Base-by-base conservation (phyloP, 2,888 invertebrate genomes). In the Bembecia ichneumoniformis region DNA sequence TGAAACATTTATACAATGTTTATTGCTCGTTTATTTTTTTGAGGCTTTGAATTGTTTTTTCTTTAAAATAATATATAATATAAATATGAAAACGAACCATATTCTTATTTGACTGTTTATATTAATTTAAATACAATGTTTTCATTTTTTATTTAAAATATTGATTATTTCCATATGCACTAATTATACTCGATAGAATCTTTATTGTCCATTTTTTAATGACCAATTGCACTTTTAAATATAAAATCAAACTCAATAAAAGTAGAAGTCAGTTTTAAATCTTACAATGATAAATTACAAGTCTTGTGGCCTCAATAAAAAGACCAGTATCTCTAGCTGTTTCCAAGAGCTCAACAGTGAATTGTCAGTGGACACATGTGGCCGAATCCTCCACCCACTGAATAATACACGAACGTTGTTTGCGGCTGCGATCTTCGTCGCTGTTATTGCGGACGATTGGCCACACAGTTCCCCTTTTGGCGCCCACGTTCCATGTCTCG, bases 361-460 rank as follows among this genome's bases (percentile, higher is more conserved):
- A 74, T 72, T 68, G 71, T 69, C 70, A 60, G 71, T 66, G 76
- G 77, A 65, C 81, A 78, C 77, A 81, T 79, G 74, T 77, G 82
- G 58, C 65, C 66, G 57, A 55, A 64, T 59, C 60, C 63, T 55
- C 66, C 66, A 28, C 28, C 68, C 53, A 57, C 43, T 84, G 81
- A 82, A 83, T 84, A 82, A 83, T 79, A 76, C 68, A 83, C 62
- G 73, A 75, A 67, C 68, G 63, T 62, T 67, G 70, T 71, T 70
- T 66, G 68, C 65, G 68, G 60, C 64, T 60, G 60, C 74, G 71
- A 74, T 76, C 72, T 76, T 68, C 63, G 64, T 63, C 66, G 72
- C 68, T 73, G 78, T 80, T 80, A 80, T 76, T 71, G 71, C 68
- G 68, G 70, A 59, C 74, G 71, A 81, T 82, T 80, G 81, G 78